Percentiles rank a stretch among this genome's conserved stretches.
phyloP scores from a whole-genome alignment of 2,797 vertebrate species.

The Pempheris klunzingeri region DNA sequence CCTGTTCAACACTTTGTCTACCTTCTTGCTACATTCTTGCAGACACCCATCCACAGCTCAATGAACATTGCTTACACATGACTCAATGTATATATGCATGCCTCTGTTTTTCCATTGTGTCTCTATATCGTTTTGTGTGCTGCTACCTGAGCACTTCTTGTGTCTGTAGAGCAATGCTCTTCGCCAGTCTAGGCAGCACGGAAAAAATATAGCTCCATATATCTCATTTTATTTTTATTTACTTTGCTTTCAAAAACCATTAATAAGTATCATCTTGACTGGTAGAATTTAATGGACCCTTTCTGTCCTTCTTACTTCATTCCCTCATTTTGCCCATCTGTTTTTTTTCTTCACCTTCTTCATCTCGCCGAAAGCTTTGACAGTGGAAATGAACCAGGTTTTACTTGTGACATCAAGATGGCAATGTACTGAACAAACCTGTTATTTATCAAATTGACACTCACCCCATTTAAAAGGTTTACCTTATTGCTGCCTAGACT shows the following conservation, averaged over 20 bases:
- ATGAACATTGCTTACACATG: no score
- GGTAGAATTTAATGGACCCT: neutral
- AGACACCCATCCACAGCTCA: constrained; percentile 2
- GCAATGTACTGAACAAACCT: neutral
- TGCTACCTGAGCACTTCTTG: constrained; percentile 31
- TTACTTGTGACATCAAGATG: neutral
- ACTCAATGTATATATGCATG: constrained; percentile 47
- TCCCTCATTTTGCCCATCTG: neutral
- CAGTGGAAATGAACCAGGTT: neutral
- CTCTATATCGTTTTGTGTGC: constrained; percentile 33
- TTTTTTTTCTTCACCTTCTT: neutral
- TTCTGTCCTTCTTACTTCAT: neutral
- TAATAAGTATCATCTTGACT: neutral
- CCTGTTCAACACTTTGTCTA: constrained; percentile 8
- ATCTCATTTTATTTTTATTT: constrained; percentile 7
- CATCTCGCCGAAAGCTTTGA: constrained; percentile 16
- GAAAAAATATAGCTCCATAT: neutral
- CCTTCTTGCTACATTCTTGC: neutral
- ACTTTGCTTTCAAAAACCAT: neutral
- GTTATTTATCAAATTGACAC: neutral
- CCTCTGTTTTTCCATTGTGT: constrained; percentile 35
- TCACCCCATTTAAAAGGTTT: neutral
- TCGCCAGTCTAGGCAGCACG: constrained; percentile 69
- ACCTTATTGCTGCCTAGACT: constrained; percentile 66
- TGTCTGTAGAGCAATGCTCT: constrained; percentile 39